Base-by-base conservation (phyloP, 35 echinoderm and acorn worm species). In the Lytechinus variegatus region DNA sequence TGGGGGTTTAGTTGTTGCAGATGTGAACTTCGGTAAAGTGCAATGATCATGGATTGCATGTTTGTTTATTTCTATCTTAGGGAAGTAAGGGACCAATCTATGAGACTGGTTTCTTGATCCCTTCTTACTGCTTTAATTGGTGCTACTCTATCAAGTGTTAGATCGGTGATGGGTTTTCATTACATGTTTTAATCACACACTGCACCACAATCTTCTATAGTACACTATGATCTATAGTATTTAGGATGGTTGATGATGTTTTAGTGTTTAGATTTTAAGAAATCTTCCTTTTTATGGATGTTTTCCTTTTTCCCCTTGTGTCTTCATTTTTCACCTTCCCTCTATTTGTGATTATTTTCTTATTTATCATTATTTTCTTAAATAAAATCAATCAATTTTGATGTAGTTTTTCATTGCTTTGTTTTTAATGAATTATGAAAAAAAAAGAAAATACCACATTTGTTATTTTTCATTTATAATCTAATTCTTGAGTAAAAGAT, bases 111-210 rank as follows among this genome's bases (percentile, higher is more conserved):
- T 90, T 44, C 10, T 33, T 54, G 10, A 8, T 90, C 88, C 88
- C 88, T 52, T 90, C 88, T 90, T 90, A 90, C 88, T 90, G 88
- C 88, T 90, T 90, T 90, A 54, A 90, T 52, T 90, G 88, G 88
- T 90, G 88, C 88, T 90, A 90, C 88, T 90, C 88, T 90, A 90
- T 90, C 28, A 54, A 90, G 88, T 90, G 88, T 90, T 90, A 52
- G 88, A 54, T 44, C 52, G 52, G 88, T 90, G 88, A 54, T 90
- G 88, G 88, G 52, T 24, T 79, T 79, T 79, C 66, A 79, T 79
- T 79, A 79, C 66, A n/a, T 79, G 19, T 16, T 79, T 24, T 79
- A 79, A 79, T 79, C 66, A 79, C n/a, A 79, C 66, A 79, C 66
- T 24, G 66, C 66, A 79, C 66, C 66, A 79, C 66, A 24, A 79